Conservation (phyloP, 2,797 vertebrate genomes). For the Anolis apletophallus region DNA sequence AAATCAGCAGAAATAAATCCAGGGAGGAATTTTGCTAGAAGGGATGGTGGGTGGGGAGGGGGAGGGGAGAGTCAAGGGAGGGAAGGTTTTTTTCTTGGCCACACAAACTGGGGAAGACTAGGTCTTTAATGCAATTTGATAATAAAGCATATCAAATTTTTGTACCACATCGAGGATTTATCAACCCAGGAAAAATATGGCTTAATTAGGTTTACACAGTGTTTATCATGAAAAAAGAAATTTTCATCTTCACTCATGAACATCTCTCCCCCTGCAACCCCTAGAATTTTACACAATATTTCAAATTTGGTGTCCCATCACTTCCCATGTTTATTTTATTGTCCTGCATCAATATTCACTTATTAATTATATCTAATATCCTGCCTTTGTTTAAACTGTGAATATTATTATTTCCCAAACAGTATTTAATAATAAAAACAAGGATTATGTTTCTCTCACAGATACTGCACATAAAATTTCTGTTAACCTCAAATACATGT, state of each 20-base stretch:
- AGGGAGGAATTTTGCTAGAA: constrained; percentile 70
- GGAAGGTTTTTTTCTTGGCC: constrained; percentile 34
- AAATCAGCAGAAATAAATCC: constrained; percentile 73
- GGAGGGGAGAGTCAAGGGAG: background rate
- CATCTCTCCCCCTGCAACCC: background rate
- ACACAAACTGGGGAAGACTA: background rate
- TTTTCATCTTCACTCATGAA: background rate
- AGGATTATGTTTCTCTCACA: background rate
- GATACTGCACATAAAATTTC: background rate
- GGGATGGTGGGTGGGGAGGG: background rate
- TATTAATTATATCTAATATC: background rate
- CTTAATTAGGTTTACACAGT: background rate
- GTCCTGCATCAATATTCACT: background rate
- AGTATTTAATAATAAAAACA: too few relatives aligned
- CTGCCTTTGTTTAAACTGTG: background rate
- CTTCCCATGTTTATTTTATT: background rate
- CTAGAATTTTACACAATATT: background rate
- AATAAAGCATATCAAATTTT: background rate
- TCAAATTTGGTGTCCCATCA: background rate
- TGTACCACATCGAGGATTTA: accelerated
- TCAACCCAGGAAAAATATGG: background rate
- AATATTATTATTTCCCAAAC: background rate
- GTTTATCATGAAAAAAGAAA: background rate
- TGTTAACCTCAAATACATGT: too few relatives aligned
- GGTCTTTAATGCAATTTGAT: accelerated